These are phyloP conservation scores for Takifugu ocellatus DNA, from an alignment of 2,797 vertebrate genomes.

Conservation along the genomic window DNA sequence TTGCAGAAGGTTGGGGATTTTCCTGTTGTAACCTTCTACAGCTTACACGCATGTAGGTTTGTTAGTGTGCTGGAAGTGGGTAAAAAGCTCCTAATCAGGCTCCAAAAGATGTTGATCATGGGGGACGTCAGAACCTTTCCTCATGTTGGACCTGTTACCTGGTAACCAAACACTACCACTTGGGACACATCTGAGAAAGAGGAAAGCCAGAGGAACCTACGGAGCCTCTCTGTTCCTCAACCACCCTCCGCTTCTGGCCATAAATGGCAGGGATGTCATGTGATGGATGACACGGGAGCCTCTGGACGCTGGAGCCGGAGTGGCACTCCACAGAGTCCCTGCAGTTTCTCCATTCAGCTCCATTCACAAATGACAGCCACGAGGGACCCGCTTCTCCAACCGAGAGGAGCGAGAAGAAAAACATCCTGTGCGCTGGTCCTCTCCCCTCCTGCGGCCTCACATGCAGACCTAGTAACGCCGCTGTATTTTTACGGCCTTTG, in stretches of 20 bases:
- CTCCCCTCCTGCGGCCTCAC: constrained; percentile 14
- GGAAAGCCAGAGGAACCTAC: constrained; percentile 10
- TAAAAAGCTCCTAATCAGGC: constrained; percentile 42
- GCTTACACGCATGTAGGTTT: constrained; percentile 6
- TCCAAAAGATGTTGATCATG: constrained; percentile 22
- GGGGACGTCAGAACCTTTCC: constrained; percentile 25
- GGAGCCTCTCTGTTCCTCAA: constrained; percentile 1
- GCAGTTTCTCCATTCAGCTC: constrained; percentile 55
- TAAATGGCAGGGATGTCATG: constrained; percentile 59
- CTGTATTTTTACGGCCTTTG: constrained; percentile 46
- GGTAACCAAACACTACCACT: constrained; percentile 50
- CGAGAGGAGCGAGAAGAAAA: constrained; percentile 20
- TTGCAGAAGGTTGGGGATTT: too few species aligned
- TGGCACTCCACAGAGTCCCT: constrained; percentile 44
- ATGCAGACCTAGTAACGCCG: constrained; percentile 40
- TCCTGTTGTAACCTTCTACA: too few species aligned
- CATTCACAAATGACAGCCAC: constrained; percentile 48
- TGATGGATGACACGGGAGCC: constrained; percentile 52
- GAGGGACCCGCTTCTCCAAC: constrained; percentile 39
- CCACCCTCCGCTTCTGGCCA: constrained; percentile 38
- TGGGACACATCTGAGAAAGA: constrained; percentile 13
- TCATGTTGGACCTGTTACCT: constrained; percentile 35
- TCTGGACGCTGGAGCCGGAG: constrained; percentile 30
- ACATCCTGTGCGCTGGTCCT: constrained; percentile 34
- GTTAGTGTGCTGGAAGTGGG: constrained; percentile 32